A percentile compares a stretch with the other conserved stretches of the same genome.
Evolutionary conservation across 2,888 invertebrate species (phyloP).

Genomic region (Saturnia japonica): DNA sequence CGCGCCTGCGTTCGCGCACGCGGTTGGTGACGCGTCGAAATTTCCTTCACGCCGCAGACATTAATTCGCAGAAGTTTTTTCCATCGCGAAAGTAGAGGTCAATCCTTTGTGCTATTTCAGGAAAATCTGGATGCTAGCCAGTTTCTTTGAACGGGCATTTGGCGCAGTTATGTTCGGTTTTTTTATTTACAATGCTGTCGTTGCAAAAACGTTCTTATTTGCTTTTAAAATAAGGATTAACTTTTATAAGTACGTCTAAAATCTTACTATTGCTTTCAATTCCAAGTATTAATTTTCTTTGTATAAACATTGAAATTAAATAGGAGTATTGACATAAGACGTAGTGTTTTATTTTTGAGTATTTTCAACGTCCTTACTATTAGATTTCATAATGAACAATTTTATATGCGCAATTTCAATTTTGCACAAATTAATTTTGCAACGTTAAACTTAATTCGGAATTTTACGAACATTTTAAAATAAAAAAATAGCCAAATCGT

Average conservation of each 20-base stretch:
- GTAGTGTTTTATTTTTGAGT: neutral
- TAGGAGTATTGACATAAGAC: slow-evolving; percentile 39
- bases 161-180: slow-evolving; percentile 64
- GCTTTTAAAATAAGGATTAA: slow-evolving; percentile 30
- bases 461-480: too few species aligned
- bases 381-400: slow-evolving; percentile 13
- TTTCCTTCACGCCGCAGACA: slow-evolving; percentile 66
- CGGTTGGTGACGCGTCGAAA: slow-evolving; percentile 66
- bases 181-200: slow-evolving; percentile 53
- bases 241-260: neutral
- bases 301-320: slow-evolving; percentile 47
- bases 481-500: too few species aligned
- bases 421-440: neutral
- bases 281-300: slow-evolving; percentile 44
- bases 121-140: slow-evolving; percentile 73
- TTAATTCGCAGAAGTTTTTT: slow-evolving; percentile 76
- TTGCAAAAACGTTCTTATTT: slow-evolving; percentile 37
- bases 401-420: neutral
- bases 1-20: slow-evolving; percentile 31
- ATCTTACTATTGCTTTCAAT: slow-evolving; percentile 39
- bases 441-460: neutral
- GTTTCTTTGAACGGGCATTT: slow-evolving; percentile 52
- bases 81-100: slow-evolving; percentile 64
- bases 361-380: slow-evolving; percentile 13
- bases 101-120: slow-evolving; percentile 82